Evolutionary conservation across 2,797 vertebrate genomes (phyloP).

Genomic region (Chloroceryle inda): DNA sequence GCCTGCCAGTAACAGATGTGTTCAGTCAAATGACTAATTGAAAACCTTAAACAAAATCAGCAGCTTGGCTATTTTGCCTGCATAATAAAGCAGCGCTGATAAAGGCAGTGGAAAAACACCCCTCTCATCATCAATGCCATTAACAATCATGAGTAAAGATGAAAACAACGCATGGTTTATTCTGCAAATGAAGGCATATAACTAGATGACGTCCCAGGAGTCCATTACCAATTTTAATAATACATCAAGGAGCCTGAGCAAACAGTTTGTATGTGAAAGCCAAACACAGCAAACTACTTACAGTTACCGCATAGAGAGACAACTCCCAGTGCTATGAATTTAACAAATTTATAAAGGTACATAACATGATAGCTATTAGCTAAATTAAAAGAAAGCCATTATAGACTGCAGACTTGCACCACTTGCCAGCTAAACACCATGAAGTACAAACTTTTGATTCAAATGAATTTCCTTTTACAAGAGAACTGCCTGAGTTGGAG

Average conservation of each 20-base stretch:
- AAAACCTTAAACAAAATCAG: slow-evolving; percentile 99
- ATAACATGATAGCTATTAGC: slow-evolving; percentile 99
- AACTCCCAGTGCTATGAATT: slow-evolving; percentile 95
- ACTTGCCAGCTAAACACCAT: slow-evolving; percentile 85
- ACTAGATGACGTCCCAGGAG: slow-evolving; percentile 98
- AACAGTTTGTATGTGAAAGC: slow-evolving; percentile 94
- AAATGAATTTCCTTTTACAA: slow-evolving; percentile 82
- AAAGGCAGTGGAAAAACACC: slow-evolving; percentile 87
- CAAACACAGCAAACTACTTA: slow-evolving; percentile 95
- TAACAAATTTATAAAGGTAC: slow-evolving; percentile 98
- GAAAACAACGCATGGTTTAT: slow-evolving; percentile 99
- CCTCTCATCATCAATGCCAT: slow-evolving; percentile 98
- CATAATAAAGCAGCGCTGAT: slow-evolving; percentile 96
- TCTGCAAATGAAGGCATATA: slow-evolving; percentile 99
- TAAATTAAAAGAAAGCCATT: slow-evolving; percentile 98
- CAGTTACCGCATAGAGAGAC: slow-evolving; percentile 89
- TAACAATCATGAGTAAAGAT: slow-evolving; percentile 99
- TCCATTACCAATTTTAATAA: slow-evolving; percentile 99
- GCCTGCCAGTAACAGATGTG: slow-evolving; percentile 98
- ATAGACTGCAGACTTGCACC: slow-evolving; percentile 84
- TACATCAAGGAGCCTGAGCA: slow-evolving; percentile 99
- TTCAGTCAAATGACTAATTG: slow-evolving; percentile 99
- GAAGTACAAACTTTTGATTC: slow-evolving; percentile 84
- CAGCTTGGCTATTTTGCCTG: slow-evolving; percentile 96
- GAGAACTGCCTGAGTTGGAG: slow-evolving; percentile 88